A percentile compares a stretch with the other conserved stretches of the same genome.
These are phyloP conservation scores for Sylvilagus bachmani DNA, from an alignment of 2,113 vertebrate genomes.

Conservation along the genomic window DNA sequence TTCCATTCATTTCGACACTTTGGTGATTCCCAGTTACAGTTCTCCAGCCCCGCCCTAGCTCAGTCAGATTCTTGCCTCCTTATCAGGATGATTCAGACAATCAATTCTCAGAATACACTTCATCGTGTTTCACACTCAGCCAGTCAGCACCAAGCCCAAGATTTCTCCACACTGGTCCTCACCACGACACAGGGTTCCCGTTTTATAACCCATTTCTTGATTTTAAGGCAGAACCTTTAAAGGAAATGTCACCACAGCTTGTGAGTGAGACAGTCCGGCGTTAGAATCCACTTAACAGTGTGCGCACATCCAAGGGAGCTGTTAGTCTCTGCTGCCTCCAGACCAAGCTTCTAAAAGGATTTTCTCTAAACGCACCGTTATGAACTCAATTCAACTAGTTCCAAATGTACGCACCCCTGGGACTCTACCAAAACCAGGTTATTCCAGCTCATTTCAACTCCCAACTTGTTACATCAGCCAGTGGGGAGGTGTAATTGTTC, in stretches of 20 bases:
- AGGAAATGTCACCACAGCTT: not conserved
- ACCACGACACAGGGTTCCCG: too few relatives aligned
- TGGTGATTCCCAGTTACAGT: not conserved
- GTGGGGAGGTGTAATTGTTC: slow-evolving; percentile 57
- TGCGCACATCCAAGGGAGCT: too few relatives aligned
- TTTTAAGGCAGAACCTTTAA: slow-evolving; percentile 25
- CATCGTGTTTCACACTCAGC: not conserved
- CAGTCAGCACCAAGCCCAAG: too few relatives aligned
- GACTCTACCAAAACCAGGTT: slow-evolving; percentile 51
- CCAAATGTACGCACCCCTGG: not conserved
- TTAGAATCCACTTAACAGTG: not conserved
- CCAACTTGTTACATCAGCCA: slow-evolving; percentile 60
- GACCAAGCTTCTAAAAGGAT: not conserved
- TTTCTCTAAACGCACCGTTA: not conserved
- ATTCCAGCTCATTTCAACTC: slow-evolving; percentile 67
- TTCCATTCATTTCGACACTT: not conserved
- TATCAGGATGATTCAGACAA: not conserved
- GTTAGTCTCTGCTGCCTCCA: not conserved
- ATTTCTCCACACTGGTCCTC: not conserved
- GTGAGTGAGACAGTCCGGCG: not conserved
- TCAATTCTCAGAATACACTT: not conserved
- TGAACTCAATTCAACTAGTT: slow-evolving; percentile 8
- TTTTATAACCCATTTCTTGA: not conserved
- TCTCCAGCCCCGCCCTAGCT: too few relatives aligned
- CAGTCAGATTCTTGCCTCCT: not conserved